Percentiles rank a stretch among this genome's conserved stretches.
Conservation (phyloP, 2,113 vertebrate genomes). For the Peucedramus taeniatus region DNA sequence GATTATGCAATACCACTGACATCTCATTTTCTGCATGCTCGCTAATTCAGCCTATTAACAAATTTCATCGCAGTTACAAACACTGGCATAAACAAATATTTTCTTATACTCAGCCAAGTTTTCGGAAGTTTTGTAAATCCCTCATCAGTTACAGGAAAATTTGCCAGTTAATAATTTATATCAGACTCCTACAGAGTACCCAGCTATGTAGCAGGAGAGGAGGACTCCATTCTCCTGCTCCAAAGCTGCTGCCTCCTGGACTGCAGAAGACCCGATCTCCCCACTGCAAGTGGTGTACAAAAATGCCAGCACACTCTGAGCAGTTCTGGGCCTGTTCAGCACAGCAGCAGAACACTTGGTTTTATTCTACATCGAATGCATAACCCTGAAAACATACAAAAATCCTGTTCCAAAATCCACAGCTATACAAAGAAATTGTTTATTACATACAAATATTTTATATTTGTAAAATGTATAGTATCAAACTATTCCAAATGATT, state of each 20-base stretch:
- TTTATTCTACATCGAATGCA: background rate
- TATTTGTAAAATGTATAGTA: background rate
- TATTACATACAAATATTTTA: background rate
- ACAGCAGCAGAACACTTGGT: background rate
- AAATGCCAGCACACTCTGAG: background rate
- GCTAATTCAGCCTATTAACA: background rate
- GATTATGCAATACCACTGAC: slow-evolving; percentile 17
- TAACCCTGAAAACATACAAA: background rate
- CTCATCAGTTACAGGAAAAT: slow-evolving; percentile 23
- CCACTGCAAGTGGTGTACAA: accelerated
- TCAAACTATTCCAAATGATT: background rate
- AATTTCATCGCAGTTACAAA: slow-evolving; percentile 1
- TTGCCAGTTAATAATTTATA: background rate
- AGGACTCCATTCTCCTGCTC: background rate
- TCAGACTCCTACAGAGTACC: background rate
- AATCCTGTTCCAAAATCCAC: background rate
- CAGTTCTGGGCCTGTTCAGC: background rate
- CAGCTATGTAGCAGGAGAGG: background rate
- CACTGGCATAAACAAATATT: background rate
- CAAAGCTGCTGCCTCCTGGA: background rate
- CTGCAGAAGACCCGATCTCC: background rate
- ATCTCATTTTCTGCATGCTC: background rate
- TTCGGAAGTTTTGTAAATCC: slow-evolving; percentile 25
- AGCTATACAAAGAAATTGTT: background rate
- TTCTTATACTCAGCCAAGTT: background rate